Evolutionary conservation across 1,140 invertebrate genomes (phyloP).

Genomic region (Trachymyrmex cornetzi): DNA sequence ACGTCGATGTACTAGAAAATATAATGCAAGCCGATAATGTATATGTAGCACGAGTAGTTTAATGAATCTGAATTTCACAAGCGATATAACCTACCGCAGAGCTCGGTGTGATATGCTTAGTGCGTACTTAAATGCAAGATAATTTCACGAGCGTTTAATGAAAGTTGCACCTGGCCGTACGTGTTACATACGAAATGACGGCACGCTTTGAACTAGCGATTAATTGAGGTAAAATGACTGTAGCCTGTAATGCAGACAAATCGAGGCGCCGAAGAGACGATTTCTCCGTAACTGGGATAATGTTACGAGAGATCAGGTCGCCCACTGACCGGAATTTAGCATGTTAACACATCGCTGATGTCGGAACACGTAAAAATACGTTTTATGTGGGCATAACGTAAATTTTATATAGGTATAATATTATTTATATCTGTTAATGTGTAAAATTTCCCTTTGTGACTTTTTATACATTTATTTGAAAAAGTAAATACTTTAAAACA

Average conservation of each 20-base stretch:
- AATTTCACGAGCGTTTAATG: conserved; percentile 56
- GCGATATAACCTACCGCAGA: neutral
- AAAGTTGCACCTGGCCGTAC: conserved; percentile 38
- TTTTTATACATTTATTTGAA: too few relatives aligned
- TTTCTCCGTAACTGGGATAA: conserved; percentile 83
- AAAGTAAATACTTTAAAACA: too few relatives aligned
- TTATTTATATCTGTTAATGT: neutral
- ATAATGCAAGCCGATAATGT: neutral
- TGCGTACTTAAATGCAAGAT: conserved; percentile 28
- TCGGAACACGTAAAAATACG: neutral
- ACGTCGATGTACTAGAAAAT: neutral
- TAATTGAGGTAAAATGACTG: conserved; percentile 69
- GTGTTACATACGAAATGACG: conserved; percentile 50
- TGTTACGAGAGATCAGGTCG: conserved; percentile 82
- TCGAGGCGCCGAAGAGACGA: conserved; percentile 75
- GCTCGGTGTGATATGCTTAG: neutral
- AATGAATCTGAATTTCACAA: conserved; percentile 36
- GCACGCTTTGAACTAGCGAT: conserved; percentile 54
- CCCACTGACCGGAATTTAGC: conserved; percentile 79
- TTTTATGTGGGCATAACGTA: neutral
- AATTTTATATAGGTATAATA: neutral
- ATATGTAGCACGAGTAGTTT: neutral
- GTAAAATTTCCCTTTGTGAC: neutral
- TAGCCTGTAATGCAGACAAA: conserved; percentile 71
- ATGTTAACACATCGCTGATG: neutral